phyloP scores from a whole-genome alignment of 2,797 vertebrate genomes.

The Danionella dracula region DNA sequence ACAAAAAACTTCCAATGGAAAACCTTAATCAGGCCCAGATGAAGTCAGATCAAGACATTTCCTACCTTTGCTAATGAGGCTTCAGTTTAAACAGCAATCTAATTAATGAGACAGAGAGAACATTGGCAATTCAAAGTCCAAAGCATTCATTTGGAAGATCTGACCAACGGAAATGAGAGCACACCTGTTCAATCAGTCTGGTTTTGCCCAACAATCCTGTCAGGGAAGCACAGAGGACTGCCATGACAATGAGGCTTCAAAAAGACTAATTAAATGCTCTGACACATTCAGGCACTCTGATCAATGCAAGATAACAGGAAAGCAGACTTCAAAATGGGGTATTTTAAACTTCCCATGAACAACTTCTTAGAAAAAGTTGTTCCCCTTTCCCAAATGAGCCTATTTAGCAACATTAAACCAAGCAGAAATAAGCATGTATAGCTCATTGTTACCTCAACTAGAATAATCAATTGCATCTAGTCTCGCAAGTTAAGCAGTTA shows the following conservation, averaged over 20 bases:
- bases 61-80: background rate
- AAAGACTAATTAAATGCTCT: conserved; percentile 27
- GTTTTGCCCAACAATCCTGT: conserved; percentile 14
- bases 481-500: no score
- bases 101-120: conserved; percentile 5
- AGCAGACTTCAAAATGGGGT: background rate
- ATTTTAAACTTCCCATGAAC: no score
- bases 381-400: no score
- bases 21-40: background rate
- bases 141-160: background rate
- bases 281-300: conserved; percentile 28
- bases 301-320: conserved; percentile 16
- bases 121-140: conserved; percentile 3
- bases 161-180: background rate
- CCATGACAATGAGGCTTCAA: conserved; percentile 2
- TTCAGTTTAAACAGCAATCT: background rate
- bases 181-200: conserved; percentile 33
- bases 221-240: conserved; percentile 34
- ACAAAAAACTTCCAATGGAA: background rate
- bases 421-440: no score
- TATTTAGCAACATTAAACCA: no score
- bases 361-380: no score
- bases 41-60: background rate
- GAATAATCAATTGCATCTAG: no score
- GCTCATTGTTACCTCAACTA: no score